Evolutionary conservation across 2,113 vertebrate species (phyloP), one percentile per base, ranked within the genome.

Genomic region (Anthoscopus minutus): DNA sequence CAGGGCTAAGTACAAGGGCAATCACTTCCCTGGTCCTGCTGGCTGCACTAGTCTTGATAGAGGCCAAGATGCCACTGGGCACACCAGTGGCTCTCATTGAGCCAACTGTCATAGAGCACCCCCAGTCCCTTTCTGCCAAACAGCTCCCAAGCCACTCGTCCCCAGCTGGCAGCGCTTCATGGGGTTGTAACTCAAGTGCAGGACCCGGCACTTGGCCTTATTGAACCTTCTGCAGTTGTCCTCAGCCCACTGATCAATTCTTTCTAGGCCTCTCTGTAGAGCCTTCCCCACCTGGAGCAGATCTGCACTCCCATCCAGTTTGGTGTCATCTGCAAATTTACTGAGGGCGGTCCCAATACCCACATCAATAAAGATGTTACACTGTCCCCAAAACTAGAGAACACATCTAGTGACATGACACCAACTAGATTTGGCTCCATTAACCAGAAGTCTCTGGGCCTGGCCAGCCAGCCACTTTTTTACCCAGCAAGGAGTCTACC

Each of bases 1-100:
- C 23, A n/a, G 16, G 40, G 24, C 24, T 0, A 1, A n/a, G n/a
- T 21, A 9, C 56, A 45, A 2, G n/a, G 10, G 4, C 1, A 2
- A 21, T 71, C 47, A 24, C 20, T 30, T 28, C 28, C 23, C 30
- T 54, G 30, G 12, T n/a, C 38, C 33, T 69, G 18, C 38, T 62
- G 44, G 38, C 18, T 27, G 11, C 14, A 7, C 16, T 54, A 0
- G 11, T 70, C 24, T 2, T 62, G 19, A 40, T 3, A 28, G 28
- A 70, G 4, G 15, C 28, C 54, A 25, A 25, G n/a, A n/a, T 62
- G 15, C 47, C n/a, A 9, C 5, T 61, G 4, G 25, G 6, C n/a
- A 51, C 20, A 11, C n/a, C 19, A 10, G 15, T 70, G 47, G 19
- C 24, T 62, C 7, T 9, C 11, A 17, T 1, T 30, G 30, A 71